These are phyloP conservation scores for Littorina saxatilis DNA, from an alignment of 1,140 invertebrate species.

Conservation along the genomic window DNA sequence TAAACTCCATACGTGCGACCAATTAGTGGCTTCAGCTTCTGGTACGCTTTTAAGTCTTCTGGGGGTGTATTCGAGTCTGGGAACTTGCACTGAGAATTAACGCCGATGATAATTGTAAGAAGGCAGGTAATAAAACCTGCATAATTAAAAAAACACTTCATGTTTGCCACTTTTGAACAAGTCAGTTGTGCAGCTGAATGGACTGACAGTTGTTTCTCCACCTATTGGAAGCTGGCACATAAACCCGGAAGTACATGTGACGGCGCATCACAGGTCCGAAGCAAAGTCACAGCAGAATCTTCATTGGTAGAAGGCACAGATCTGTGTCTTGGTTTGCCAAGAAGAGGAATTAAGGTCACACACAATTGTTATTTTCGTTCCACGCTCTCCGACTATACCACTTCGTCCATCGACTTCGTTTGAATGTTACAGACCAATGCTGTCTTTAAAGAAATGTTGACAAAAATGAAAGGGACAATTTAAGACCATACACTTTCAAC, in stretches of 20 bases:
- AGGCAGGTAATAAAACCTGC: not conserved
- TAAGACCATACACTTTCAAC: too few relatives aligned
- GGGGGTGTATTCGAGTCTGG: not conserved
- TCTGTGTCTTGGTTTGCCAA: not conserved
- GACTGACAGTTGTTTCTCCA: not conserved
- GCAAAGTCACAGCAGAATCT: not conserved
- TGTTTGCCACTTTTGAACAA: not conserved
- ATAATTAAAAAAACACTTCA: not conserved
- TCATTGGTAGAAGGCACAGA: not conserved
- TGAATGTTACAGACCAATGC: too few relatives aligned
- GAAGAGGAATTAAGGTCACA: not conserved
- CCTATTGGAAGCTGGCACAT: slow-evolving; percentile 20
- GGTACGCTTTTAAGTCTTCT: not conserved
- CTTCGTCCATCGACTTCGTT: too few relatives aligned
- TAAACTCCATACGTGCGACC: slow-evolving; percentile 16
- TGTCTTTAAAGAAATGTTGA: too few relatives aligned
- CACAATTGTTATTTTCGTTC: too few relatives aligned
- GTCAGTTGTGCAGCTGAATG: not conserved
- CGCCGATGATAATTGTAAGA: not conserved
- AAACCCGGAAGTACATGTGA: slow-evolving; percentile 28
- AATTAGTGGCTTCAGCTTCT: not conserved
- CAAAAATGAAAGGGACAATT: too few relatives aligned
- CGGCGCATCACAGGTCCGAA: not conserved
- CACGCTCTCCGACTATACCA: too few relatives aligned
- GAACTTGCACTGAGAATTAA: not conserved